phyloP scores from a whole-genome alignment of 2,113 vertebrate genomes.

The Raja brachyura region DNA sequence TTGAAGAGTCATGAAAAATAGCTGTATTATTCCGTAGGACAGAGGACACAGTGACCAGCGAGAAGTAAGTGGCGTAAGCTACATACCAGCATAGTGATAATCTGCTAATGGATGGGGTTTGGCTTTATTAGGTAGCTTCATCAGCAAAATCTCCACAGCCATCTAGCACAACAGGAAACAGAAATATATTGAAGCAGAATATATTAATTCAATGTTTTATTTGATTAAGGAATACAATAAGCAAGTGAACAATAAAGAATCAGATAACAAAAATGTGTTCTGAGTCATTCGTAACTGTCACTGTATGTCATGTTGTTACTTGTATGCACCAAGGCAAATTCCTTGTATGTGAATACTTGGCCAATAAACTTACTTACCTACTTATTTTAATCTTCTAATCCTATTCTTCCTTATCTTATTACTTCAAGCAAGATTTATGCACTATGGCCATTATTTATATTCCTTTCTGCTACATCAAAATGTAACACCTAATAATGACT shows the following conservation, averaged over 20 bases:
- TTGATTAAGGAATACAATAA: background rate
- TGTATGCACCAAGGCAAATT: no score
- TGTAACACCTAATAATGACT: background rate
- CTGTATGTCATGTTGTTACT: no score
- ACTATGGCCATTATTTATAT: background rate
- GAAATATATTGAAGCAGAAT: slow-evolving; percentile 42
- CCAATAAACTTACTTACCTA: no score
- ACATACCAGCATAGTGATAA: slow-evolving; percentile 80
- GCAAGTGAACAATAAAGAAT: background rate
- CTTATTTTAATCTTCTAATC: background rate
- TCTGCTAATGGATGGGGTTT: slow-evolving; percentile 66
- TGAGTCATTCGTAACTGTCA: no score
- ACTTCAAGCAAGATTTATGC: background rate
- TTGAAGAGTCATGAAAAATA: background rate
- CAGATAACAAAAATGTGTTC: no score
- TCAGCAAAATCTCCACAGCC: slow-evolving; percentile 72
- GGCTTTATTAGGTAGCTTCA: slow-evolving; percentile 60
- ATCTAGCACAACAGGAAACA: slow-evolving; percentile 52
- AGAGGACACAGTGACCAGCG: background rate
- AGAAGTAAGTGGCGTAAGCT: background rate
- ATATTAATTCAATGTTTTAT: slow-evolving; percentile 40
- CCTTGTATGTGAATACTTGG: no score
- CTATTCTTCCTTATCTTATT: background rate
- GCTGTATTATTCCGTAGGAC: background rate
- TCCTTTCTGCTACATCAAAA: background rate